These are phyloP conservation scores for Ganaspis sp. DNA, from an alignment of 1,140 invertebrate species.

Conservation along the genomic window DNA sequence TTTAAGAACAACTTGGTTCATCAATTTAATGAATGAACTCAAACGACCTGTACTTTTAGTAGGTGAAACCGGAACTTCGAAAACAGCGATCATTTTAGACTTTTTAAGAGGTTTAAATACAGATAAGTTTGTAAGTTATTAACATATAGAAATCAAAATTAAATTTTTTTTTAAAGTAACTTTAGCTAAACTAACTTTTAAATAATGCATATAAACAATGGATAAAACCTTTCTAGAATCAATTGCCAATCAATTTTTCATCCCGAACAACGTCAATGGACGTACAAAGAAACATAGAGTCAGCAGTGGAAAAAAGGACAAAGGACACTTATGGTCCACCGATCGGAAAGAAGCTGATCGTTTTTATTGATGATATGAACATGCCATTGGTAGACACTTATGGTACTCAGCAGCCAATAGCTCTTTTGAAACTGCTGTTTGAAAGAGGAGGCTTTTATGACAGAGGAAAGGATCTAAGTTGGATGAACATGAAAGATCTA, in stretches of 20 bases:
- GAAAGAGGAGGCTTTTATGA: conserved; percentile 92
- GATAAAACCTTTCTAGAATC: conserved; percentile 74
- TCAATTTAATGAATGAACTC: conserved; percentile 86
- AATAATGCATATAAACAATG: too few relatives aligned
- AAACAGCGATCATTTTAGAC: conserved; percentile 90
- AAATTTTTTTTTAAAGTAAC: too few relatives aligned
- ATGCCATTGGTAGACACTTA: conserved; percentile 94
- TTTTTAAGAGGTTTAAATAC: conserved; percentile 84
- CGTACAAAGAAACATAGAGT: conserved; percentile 90
- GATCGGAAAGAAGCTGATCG: conserved; percentile 88
- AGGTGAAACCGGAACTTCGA: conserved; percentile 93
- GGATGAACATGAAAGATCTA: conserved; percentile 92
- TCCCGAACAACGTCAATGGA: conserved; percentile 92
- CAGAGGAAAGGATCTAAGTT: conserved; percentile 91
- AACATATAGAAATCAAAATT: too few relatives aligned
- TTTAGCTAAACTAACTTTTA: conserved; percentile 11
- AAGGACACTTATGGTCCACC: conserved; percentile 93
- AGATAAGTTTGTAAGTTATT: conserved; percentile 81
- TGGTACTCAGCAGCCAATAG: conserved; percentile 95
- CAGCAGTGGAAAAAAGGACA: conserved; percentile 90
- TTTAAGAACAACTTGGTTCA: conserved; percentile 85
- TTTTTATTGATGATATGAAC: conserved; percentile 96
- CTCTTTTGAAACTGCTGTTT: conserved; percentile 89
- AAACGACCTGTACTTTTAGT: conserved; percentile 88
- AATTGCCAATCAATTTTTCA: conserved; percentile 92